Base-by-base conservation (phyloP, 2,888 invertebrate genomes). In the Microctonus aethiopoides region DNA sequence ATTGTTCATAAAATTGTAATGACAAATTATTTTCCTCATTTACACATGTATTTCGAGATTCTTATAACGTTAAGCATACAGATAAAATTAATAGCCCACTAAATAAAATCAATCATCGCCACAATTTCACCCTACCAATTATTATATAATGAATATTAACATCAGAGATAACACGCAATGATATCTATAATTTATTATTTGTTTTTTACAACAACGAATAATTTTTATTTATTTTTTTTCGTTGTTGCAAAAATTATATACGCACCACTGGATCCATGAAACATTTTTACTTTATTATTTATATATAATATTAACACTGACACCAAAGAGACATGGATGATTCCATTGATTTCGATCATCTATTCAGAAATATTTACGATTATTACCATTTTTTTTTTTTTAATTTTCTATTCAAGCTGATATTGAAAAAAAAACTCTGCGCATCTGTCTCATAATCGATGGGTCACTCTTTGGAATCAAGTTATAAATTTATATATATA, bases 1-100 rank as follows among this genome's bases (percentile, higher is more conserved):
- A 13, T 34, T 39, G 13, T 39, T 16, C 34, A 20, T 34, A 4
- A 16, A 46, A 39, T 16, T n/a, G 11, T 22, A 46, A 61, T n/a
- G 24, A 26, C 32, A 34, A 22, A 6, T 32, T 61, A 16, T 65
- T 29, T 64, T 51, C 32, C 69, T 65, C 71, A 73, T 75, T 75
- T 70, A 73, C 75, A 75, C 75, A 71, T 75, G 69, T 75, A 75
- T 75, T 75, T 75, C 72, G 73, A 74, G 74, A 75, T 75, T 75
- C 74, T 63, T 72, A 72, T 68, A 46, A 59, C 67, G 54, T 68
- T 67, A 73, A 74, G 74, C 74, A 59, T 74, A 75, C 72, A 74
- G 73, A 73, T 67, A 71, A 71, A 75, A 74, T 74, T 66, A 72
- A 62, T 66, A 67, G 63, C 67, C 52, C 69, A 62, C 67, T 72